Conservation (phyloP, 37 sponge, comb jelly and placozoan species). For the Diacarnus erythraeanus region DNA sequence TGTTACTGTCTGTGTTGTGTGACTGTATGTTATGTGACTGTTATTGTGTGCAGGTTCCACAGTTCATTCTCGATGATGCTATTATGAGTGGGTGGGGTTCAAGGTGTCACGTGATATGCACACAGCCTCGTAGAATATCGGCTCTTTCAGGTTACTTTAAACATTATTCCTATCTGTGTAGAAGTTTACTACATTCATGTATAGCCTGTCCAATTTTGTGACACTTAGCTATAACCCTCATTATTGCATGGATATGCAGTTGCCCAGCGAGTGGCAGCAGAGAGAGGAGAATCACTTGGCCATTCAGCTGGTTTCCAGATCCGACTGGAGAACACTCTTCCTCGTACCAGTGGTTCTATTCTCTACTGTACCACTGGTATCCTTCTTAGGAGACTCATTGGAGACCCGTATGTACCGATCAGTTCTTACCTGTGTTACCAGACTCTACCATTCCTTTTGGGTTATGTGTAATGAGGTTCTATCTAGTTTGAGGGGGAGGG, state of each 20-base stretch:
- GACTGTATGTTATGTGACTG: background rate
- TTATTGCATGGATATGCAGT: slow-evolving; percentile 9
- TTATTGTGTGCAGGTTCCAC: slow-evolving; percentile 65
- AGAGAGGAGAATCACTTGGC: slow-evolving; percentile 64
- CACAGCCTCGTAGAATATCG: slow-evolving; percentile 91
- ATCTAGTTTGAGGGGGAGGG: too few relatives aligned
- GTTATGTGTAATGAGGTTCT: too few relatives aligned
- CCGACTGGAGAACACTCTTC: slow-evolving; percentile 70
- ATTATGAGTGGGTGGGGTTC: slow-evolving; percentile 74
- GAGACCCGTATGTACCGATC: slow-evolving; percentile 50
- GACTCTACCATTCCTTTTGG: too few relatives aligned
- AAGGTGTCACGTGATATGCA: slow-evolving; percentile 74
- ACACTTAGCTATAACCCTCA: too few relatives aligned
- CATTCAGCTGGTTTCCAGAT: slow-evolving; percentile 76
- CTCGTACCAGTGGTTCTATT: slow-evolving; percentile 59
- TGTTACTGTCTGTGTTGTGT: background rate
- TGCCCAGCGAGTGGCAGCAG: slow-evolving; percentile 67
- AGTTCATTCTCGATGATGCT: slow-evolving; percentile 88
- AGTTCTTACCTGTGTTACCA: too few relatives aligned
- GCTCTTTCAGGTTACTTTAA: slow-evolving; percentile 73
- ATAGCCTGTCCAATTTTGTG: background rate
- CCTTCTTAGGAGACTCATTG: slow-evolving; percentile 61
- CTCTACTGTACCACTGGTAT: slow-evolving; percentile 77
- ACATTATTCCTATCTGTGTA: background rate
- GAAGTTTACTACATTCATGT: background rate